Percentiles rank a stretch among this genome's conserved stretches.
Evolutionary conservation across 2,797 vertebrate species (phyloP).

Genomic region (Acanthurus leucopareius): DNA sequence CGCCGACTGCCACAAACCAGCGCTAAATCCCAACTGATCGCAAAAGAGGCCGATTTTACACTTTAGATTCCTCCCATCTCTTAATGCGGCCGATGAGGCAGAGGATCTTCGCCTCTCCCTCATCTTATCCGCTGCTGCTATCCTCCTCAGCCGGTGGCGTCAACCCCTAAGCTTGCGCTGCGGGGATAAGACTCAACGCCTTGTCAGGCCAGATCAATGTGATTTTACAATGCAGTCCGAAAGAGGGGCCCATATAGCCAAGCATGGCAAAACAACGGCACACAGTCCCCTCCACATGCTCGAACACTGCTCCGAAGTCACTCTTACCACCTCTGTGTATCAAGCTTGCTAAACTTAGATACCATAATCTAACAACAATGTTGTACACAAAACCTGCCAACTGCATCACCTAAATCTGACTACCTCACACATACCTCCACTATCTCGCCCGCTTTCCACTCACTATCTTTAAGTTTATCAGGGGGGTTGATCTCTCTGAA

Average conservation of each 20-base stretch:
- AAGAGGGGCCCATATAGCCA: constrained; percentile 64
- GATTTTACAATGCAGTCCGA: constrained; percentile 85
- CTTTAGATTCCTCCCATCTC: constrained; percentile 87
- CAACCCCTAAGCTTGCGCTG: constrained; percentile 83
- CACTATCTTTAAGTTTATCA: constrained; percentile 77
- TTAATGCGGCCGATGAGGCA: constrained; percentile 84
- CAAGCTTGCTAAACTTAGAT: constrained; percentile 65
- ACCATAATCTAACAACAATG: constrained; percentile 75
- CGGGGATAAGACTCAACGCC: constrained; percentile 87
- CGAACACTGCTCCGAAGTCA: constrained; percentile 50
- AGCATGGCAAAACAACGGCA: constrained; percentile 66
- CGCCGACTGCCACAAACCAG: constrained; percentile 86
- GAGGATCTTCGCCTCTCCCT: constrained; percentile 83
- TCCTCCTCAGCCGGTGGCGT: constrained; percentile 81
- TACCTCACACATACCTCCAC: constrained; percentile 79
- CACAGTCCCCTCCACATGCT: constrained; percentile 49
- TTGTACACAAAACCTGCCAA: constrained; percentile 77
- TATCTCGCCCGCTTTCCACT: constrained; percentile 54
- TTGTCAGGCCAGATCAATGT: constrained; percentile 89
- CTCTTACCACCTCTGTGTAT: constrained; percentile 64
- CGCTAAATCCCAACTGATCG: constrained; percentile 88
- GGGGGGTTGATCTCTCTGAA: constrained; percentile 73
- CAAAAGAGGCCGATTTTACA: constrained; percentile 86
- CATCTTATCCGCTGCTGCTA: constrained; percentile 84
- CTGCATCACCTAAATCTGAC: constrained; percentile 80